phyloP scores from a whole-genome alignment of 1,140 invertebrate genomes.

The Zophobas morio region DNA sequence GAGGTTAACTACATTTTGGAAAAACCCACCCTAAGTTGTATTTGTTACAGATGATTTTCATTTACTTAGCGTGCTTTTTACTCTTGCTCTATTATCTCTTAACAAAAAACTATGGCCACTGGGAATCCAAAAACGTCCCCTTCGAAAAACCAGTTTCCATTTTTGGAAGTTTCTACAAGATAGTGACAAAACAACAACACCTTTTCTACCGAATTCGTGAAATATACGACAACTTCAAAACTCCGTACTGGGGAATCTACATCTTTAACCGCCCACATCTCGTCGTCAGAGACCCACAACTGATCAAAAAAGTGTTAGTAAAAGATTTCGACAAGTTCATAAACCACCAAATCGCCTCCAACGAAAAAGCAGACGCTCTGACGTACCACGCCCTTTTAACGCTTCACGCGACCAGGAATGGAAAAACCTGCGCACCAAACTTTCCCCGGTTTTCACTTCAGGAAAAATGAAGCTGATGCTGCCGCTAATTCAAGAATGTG shows the following conservation, averaged over 20 bases:
- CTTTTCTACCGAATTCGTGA: slow-evolving; percentile 23
- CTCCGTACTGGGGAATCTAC: slow-evolving; percentile 66
- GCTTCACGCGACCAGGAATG: slow-evolving; percentile 62
- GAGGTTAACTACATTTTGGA: no score
- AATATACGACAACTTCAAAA: slow-evolving; percentile 60
- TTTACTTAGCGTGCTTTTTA: background rate
- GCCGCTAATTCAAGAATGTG: no score
- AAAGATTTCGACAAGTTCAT: slow-evolving; percentile 71
- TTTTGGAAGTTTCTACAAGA: slow-evolving; percentile 16
- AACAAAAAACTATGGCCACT: slow-evolving; percentile 17
- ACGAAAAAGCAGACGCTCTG: slow-evolving; percentile 70
- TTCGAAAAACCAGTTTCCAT: slow-evolving; percentile 18
- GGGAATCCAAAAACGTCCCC: slow-evolving; percentile 1
- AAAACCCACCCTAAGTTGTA: background rate
- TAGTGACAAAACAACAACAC: background rate
- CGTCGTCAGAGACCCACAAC: slow-evolving; percentile 65
- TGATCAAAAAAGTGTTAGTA: slow-evolving; percentile 68
- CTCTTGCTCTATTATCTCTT: background rate
- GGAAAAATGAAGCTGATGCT: no score
- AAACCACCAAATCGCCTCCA: slow-evolving; percentile 68
- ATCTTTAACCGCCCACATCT: slow-evolving; percentile 65
- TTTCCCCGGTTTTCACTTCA: no score
- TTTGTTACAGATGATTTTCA: slow-evolving; percentile 2
- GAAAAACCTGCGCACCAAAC: slow-evolving; percentile 59
- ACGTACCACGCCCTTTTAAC: slow-evolving; percentile 60